Evolutionary conservation across 2,113 vertebrate species (phyloP), one percentile per base, ranked within the genome.

Genomic region (Catharus bicknelli): DNA sequence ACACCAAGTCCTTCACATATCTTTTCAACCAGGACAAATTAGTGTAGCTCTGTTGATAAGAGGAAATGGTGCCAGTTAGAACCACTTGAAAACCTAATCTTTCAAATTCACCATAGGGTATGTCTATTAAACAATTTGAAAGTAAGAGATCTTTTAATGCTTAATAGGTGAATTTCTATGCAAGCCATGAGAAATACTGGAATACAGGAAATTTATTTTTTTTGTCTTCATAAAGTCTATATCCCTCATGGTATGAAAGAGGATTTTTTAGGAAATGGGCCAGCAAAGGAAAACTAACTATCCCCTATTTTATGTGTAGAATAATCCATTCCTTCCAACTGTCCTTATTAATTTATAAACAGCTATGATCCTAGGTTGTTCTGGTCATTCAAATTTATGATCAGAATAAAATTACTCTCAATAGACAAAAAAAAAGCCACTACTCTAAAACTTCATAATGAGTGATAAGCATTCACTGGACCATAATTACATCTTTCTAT

Each of bases 391-490:
- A 70, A 38, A 91, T 96, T 96, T 96, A 97, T 73, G 66, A 94
- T 55, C 47, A 78, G 74, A 93, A 95, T 91, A 95, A 96, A 97
- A 97, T 95, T 94, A 86, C 67, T 94, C 61, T 96, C 72, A 81
- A 76, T 3, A 80, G 62, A 90, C 50, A 69, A 76, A 77, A 91
- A 94, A 93, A 79, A 85, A 34, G n/a, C 9, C 67, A 83, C 70
- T 95, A 69, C 62, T 81, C n/a, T 45, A 84, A 67, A 93, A 40
- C 70, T 91, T 88, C 51, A 25, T 78, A 79, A 89, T 1, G 0
- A 95, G n/a, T 81, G 74, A 93, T 93, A 64, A 48, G 61, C 67
- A 95, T 94, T 95, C 92, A 80, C 51, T 76, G 93, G 74, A 80
- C 53, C 73, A 47, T 87, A 84, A 81, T 78, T 93, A 85, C 25